These are phyloP conservation scores for Spodoptera litura DNA, from an alignment of 1,140 invertebrate genomes.

Conservation along the genomic window DNA sequence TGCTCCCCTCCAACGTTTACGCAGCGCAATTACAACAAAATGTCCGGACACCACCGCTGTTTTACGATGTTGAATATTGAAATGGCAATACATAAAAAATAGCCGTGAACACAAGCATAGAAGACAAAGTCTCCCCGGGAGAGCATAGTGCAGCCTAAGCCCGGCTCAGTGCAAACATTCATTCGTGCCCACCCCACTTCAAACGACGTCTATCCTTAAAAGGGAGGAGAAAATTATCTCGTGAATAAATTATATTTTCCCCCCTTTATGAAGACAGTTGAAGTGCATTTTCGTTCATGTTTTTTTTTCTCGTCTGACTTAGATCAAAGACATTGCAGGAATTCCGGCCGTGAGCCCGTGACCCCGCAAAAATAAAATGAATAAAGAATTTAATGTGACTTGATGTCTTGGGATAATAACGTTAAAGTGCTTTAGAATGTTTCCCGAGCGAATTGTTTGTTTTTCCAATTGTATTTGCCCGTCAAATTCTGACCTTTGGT, in stretches of 20 bases:
- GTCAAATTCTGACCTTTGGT: conserved; percentile 51
- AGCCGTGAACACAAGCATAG: conserved; percentile 49
- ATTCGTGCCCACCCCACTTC: conserved; percentile 74
- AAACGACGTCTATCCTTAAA: conserved; percentile 74
- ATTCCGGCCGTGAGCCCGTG: conserved; percentile 71
- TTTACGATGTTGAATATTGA: conserved; percentile 44
- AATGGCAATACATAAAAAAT: conserved; percentile 46
- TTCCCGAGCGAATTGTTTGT: conserved; percentile 71
- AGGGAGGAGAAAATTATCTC: conserved; percentile 84
- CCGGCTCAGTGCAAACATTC: conserved; percentile 71
- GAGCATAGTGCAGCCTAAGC: conserved; percentile 56
- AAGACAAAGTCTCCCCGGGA: conserved; percentile 64
- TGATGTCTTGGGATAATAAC: conserved; percentile 80
- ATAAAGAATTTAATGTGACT: conserved; percentile 83
- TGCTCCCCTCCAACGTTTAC: neutral
- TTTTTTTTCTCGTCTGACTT: conserved; percentile 76
- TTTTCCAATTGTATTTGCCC: conserved; percentile 72
- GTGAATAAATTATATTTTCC: conserved; percentile 86
- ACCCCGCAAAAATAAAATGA: conserved; percentile 82
- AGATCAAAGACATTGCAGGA: conserved; percentile 83
- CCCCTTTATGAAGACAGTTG: conserved; percentile 83
- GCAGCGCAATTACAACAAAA: conserved; percentile 15
- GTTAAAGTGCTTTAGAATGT: conserved; percentile 77
- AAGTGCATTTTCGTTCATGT: conserved; percentile 84
- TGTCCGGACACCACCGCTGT: conserved; percentile 15